Conservation (phyloP, 2,888 invertebrate species). For the Drosophila merina region DNA sequence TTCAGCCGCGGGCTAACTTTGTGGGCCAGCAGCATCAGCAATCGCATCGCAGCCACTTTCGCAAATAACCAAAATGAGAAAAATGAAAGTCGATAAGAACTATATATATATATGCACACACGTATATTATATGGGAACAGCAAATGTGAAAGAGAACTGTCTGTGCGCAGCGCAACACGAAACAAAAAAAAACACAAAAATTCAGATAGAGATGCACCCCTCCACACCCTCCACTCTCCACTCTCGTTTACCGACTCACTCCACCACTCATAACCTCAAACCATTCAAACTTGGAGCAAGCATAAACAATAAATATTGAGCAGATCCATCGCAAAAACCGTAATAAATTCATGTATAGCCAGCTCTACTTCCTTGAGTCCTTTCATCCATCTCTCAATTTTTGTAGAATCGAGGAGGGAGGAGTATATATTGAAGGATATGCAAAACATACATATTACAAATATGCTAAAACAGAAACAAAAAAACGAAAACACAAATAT, state of each 20-base stretch:
- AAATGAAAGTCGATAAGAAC: constrained; percentile 36
- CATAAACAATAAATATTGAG: constrained; percentile 37
- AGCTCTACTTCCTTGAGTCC: constrained; percentile 14
- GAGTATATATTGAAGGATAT: constrained; percentile 27
- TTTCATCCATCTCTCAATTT: constrained; percentile 21
- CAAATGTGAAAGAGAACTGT: constrained; percentile 75
- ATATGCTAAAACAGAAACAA: constrained; percentile 50
- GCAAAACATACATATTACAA: constrained; percentile 43
- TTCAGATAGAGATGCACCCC: constrained; percentile 31
- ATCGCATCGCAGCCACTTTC: constrained; percentile 51
- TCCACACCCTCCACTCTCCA: constrained; percentile 23
- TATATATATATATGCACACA: constrained; percentile 48
- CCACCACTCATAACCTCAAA: constrained; percentile 18
- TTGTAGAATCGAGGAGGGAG: constrained; percentile 23
- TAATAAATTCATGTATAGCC: constrained; percentile 41
- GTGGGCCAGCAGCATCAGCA: constrained; percentile 43
- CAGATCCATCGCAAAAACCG: constrained; percentile 28
- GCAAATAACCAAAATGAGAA: constrained; percentile 49
- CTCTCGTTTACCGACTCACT: constrained; percentile 24
- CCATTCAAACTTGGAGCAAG: constrained; percentile 22
- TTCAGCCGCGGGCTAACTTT: constrained; percentile 43
- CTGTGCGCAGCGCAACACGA: constrained; percentile 72
- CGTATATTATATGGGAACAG: constrained; percentile 65
- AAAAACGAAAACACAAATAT: constrained; percentile 48
- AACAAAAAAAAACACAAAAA: constrained; percentile 27